These are phyloP conservation scores for Zosterops japonicus DNA, from an alignment of 2,113 vertebrate genomes.

Conservation along the genomic window DNA sequence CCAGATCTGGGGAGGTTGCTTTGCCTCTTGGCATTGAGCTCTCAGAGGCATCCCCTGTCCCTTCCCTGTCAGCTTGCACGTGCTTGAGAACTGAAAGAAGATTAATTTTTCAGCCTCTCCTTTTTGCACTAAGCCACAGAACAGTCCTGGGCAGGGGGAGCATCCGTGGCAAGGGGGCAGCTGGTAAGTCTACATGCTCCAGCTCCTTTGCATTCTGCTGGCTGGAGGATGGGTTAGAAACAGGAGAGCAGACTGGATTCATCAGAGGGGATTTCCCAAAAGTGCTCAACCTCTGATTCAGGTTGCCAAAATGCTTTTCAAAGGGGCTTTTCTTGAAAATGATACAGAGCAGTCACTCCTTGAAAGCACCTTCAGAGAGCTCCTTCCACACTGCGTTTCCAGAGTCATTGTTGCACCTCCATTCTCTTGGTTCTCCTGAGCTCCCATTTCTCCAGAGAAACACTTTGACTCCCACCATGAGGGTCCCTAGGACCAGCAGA, in stretches of 20 bases:
- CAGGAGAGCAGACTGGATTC: neutral
- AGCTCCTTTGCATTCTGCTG: neutral
- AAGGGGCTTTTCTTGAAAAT: neutral
- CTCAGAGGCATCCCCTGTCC: neutral
- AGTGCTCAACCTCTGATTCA: neutral
- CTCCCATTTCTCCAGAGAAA: neutral
- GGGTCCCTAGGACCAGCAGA: neutral
- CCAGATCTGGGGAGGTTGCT: fast-evolving
- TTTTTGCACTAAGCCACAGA: neutral
- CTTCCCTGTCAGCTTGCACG: neutral
- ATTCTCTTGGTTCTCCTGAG: neutral
- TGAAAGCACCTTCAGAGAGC: neutral
- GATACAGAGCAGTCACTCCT: neutral
- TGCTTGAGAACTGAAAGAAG: neutral
- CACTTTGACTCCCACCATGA: neutral
- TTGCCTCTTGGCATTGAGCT: neutral
- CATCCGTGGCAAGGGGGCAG: neutral
- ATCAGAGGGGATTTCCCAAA: neutral
- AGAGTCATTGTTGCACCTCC: neutral
- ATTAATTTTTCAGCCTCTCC: neutral
- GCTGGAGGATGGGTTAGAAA: neutral
- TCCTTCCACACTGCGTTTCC: neutral
- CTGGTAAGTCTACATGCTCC: neutral
- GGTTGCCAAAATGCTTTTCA: neutral
- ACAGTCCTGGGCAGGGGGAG: no score